Conservation (phyloP, 2,888 invertebrate genomes). For the Rotaria socialis region DNA sequence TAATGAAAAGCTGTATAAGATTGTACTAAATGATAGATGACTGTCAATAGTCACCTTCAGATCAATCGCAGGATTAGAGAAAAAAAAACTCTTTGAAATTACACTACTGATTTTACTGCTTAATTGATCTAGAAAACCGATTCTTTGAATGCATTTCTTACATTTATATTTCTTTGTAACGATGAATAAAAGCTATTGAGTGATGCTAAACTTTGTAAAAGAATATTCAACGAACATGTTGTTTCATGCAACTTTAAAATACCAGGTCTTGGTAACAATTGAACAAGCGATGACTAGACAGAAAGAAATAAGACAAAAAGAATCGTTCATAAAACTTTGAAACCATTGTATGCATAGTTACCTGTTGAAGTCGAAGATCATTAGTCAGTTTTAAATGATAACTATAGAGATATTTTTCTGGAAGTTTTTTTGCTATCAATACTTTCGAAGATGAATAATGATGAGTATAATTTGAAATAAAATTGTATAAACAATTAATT, state of each 20-base stretch:
- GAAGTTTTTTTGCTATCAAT: background rate
- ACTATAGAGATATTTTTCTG: background rate
- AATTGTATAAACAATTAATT: background rate
- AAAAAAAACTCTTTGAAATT: too few relatives aligned
- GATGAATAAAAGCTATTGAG: background rate
- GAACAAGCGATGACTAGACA: background rate
- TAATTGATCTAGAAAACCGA: too few relatives aligned
- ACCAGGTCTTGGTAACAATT: background rate
- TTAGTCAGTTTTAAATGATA: background rate
- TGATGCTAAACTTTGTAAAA: constrained; percentile 28
- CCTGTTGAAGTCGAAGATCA: background rate
- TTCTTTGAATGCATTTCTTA: background rate
- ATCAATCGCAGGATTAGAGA: too few relatives aligned
- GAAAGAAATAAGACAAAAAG: background rate
- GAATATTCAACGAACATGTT: background rate
- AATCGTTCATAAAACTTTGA: background rate
- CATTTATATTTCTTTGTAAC: background rate
- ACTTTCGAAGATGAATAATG: background rate
- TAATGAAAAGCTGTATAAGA: too few relatives aligned
- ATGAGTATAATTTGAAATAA: background rate
- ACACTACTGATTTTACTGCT: too few relatives aligned
- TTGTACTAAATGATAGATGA: too few relatives aligned
- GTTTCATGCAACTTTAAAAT: background rate
- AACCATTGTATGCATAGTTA: background rate
- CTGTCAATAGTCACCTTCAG: too few relatives aligned